Base-by-base conservation (phyloP, 2,113 vertebrate species). In the Carollia perspicillata region DNA sequence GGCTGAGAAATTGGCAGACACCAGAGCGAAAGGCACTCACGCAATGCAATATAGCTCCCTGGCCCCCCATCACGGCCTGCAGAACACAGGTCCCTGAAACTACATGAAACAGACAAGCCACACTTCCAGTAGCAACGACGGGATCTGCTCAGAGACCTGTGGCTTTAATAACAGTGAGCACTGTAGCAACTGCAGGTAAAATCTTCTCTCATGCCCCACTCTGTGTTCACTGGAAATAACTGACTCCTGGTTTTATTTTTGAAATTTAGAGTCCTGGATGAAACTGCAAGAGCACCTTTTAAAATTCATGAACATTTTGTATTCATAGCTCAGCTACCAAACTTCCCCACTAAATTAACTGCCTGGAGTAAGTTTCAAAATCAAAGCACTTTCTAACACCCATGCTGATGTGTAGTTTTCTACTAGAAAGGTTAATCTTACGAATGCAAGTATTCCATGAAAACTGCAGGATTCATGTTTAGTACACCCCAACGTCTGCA, bases 201-300 rank as follows among this genome's bases (percentile, higher is more conserved):
- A 55, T 87, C 75, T 85, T 69, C 74, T 90, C 91, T 88, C 60
- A 78, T 81, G 83, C 30, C n/a, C 22, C 60, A 33, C 6, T 77
- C 47, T 63, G 47, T 81, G 69, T 35, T 96, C 55, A 63, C 53
- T 92, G 42, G 71, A 90, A 96, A 97, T 97, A 81, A 92, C 30
- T 81, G 92, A 90, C 90, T 95, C 80, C 85, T n/a, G 11, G 51
- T 89, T 94, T 96, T 94, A 96, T 81, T 95, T 96, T 96, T 95
- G n/a, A 63, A 85, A 35, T 84, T 87, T 90, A 60, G 55, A 94
- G 47, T 51, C 71, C 65, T 93, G 68, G n/a, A 66, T 77, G 66
- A 60, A 96, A 95, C 58, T 91, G 86, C n/a, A 92, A 22, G 53
- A 87, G 53, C n/a, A 74, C 71, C 53, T 94, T 95, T 89, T 94